A percentile compares a stretch with the other conserved stretches of the same genome.
These are phyloP conservation scores for Gymnosoma rotundatum DNA, from an alignment of 2,888 invertebrate species.

Conservation along the genomic window DNA sequence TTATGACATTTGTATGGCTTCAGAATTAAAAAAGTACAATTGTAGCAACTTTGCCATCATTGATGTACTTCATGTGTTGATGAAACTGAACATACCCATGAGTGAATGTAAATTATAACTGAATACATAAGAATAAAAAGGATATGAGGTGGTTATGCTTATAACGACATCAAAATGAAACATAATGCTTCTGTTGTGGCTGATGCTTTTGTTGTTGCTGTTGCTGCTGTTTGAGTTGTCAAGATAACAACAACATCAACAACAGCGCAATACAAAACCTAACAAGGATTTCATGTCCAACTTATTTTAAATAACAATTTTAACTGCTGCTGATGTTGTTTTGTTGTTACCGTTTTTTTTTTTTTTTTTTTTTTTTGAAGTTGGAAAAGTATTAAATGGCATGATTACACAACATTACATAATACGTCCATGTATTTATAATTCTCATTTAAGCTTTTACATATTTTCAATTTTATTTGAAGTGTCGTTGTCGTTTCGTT, in stretches of 20 bases:
- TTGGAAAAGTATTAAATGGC: conserved; percentile 47
- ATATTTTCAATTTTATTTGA: conserved; percentile 1
- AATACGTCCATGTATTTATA: conserved; percentile 31
- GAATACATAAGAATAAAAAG: conserved; percentile 14
- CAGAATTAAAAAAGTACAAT: too few species aligned
- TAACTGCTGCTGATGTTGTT: conserved; percentile 58
- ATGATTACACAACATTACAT: conserved; percentile 59
- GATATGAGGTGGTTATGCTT: conserved; percentile 57
- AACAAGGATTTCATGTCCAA: conserved; percentile 61
- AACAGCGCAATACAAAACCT: not conserved
- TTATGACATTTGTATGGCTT: too few species aligned
- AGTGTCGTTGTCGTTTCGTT: conserved; percentile 30
- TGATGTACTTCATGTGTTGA: not conserved
- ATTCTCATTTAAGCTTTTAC: conserved; percentile 53
- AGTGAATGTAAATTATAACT: not conserved
- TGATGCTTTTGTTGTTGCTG: conserved; percentile 49
- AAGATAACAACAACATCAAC: conserved; percentile 58
- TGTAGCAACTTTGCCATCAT: not conserved
- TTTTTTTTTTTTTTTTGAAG: not conserved
- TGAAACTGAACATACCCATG: not conserved
- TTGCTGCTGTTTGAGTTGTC: conserved; percentile 61
- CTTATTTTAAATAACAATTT: conserved; percentile 48
- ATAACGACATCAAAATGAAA: conserved; percentile 63
- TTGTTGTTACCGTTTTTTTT: not conserved
- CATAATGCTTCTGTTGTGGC: conserved; percentile 58